Conservation (phyloP, 2,113 vertebrate genomes). For the Burhinus bistriatus region DNA sequence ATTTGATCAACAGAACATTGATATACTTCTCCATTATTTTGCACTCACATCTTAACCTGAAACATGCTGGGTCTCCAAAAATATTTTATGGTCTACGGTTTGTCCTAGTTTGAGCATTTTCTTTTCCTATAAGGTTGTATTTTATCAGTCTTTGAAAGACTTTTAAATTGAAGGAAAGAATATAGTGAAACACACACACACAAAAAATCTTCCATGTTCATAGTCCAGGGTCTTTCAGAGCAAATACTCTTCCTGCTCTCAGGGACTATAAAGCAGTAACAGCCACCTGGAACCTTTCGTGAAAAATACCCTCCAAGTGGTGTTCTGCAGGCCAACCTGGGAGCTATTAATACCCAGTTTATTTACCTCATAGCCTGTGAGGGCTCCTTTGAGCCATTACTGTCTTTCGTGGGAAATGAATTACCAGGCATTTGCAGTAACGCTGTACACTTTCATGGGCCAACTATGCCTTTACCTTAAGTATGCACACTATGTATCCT, state of each 20-base stretch:
- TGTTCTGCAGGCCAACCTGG: not conserved
- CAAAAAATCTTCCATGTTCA: not conserved
- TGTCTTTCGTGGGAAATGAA: not conserved
- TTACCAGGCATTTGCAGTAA: constrained; percentile 7
- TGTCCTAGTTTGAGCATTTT: not conserved
- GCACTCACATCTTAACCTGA: not conserved
- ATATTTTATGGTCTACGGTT: not conserved
- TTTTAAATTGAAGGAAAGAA: not conserved
- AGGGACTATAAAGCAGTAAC: not conserved
- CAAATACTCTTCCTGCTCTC: not conserved
- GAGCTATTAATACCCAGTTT: constrained; percentile 10
- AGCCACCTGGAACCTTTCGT: not conserved
- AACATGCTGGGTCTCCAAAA: not conserved
- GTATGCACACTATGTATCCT: not conserved
- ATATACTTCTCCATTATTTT: not conserved
- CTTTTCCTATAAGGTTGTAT: not conserved
- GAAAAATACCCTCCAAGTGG: not conserved
- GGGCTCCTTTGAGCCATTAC: constrained; percentile 9
- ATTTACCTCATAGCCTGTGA: constrained; percentile 19
- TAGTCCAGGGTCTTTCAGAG: not conserved
- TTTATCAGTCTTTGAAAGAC: not conserved
- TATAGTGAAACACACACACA: not conserved
- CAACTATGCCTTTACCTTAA: not conserved
- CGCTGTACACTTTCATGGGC: not conserved
- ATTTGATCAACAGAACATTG: not conserved